These are phyloP conservation scores for Drosophila mauritiana DNA, from an alignment of 1,140 invertebrate genomes.

Conservation along the genomic window DNA sequence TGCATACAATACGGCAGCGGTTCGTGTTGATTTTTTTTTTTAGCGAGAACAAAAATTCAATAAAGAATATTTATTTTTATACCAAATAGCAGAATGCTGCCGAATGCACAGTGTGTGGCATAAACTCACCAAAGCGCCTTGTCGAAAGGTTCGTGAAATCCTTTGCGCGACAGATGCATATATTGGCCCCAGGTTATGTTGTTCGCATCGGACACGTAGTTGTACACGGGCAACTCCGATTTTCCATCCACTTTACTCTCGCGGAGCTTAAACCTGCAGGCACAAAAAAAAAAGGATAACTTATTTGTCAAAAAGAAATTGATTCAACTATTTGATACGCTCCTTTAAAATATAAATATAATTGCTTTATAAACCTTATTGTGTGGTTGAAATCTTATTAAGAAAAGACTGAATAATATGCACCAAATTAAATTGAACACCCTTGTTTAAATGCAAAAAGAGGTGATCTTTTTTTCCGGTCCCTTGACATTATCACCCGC, in stretches of 20 bases:
- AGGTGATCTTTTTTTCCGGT: not conserved
- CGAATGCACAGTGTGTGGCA: not conserved
- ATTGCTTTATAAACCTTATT: not conserved
- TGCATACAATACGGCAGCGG: constrained; percentile 54
- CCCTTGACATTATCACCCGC: not conserved
- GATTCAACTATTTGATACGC: not conserved
- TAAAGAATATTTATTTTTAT: constrained; percentile 58
- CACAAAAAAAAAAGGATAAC: not conserved
- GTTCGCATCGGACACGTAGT: constrained; percentile 85
- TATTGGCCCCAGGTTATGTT: constrained; percentile 85
- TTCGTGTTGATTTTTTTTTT: constrained; percentile 21
- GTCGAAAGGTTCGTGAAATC: constrained; percentile 83
- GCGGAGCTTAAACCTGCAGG: constrained; percentile 48
- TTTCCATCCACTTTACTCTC: constrained; percentile 48
- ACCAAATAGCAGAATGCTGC: not conserved
- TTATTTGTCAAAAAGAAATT: not conserved
- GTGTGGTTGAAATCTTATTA: too few relatives aligned
- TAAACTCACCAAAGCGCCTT: constrained; percentile 79
- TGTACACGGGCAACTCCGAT: constrained; percentile 85
- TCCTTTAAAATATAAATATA: not conserved
- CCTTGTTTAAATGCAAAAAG: not conserved
- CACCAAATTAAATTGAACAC: not conserved
- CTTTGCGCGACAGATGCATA: constrained; percentile 82
- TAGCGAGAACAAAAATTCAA: constrained; percentile 33
- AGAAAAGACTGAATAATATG: too few relatives aligned